A percentile compares a stretch with the other conserved stretches of the same genome.
phyloP scores from a whole-genome alignment of 2,888 invertebrate genomes.

The Saturnia japonica region DNA sequence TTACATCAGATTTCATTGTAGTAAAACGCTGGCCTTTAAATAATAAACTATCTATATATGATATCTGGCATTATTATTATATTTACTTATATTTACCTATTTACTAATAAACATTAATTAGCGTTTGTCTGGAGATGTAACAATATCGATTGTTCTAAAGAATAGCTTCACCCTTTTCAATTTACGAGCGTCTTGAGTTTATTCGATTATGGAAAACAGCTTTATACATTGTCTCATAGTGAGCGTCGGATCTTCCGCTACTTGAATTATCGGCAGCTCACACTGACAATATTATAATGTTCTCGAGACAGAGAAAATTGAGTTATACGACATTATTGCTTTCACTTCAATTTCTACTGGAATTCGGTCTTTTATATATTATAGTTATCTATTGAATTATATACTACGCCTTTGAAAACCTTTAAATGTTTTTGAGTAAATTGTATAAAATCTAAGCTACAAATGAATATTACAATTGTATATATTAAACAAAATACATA shows the following conservation, averaged over 20 bases:
- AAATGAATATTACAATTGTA: too few species aligned
- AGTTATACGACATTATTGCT: constrained; percentile 20
- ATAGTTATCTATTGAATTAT: not conserved
- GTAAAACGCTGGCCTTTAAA: not conserved
- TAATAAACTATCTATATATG: not conserved
- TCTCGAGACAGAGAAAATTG: constrained; percentile 21
- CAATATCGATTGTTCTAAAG: constrained; percentile 18
- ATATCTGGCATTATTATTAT: not conserved
- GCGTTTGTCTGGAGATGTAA: not conserved
- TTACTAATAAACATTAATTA: not conserved
- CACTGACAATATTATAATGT: constrained; percentile 22
- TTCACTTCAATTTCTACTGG: constrained; percentile 1
- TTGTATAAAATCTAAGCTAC: not conserved
- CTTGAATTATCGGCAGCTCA: constrained; percentile 28
- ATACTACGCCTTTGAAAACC: not conserved
- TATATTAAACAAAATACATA: too few species aligned
- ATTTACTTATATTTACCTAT: not conserved
- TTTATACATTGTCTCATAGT: constrained; percentile 43
- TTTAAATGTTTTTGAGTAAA: not conserved
- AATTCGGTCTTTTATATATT: not conserved
- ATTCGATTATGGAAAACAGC: constrained; percentile 56
- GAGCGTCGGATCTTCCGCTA: constrained; percentile 26
- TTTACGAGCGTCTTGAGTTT: constrained; percentile 35
- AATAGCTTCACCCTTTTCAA: constrained; percentile 30
- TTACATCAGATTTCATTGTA: not conserved